Conservation (phyloP, 2,797 vertebrate genomes). For the Phrynocephalus guinanensis region DNA sequence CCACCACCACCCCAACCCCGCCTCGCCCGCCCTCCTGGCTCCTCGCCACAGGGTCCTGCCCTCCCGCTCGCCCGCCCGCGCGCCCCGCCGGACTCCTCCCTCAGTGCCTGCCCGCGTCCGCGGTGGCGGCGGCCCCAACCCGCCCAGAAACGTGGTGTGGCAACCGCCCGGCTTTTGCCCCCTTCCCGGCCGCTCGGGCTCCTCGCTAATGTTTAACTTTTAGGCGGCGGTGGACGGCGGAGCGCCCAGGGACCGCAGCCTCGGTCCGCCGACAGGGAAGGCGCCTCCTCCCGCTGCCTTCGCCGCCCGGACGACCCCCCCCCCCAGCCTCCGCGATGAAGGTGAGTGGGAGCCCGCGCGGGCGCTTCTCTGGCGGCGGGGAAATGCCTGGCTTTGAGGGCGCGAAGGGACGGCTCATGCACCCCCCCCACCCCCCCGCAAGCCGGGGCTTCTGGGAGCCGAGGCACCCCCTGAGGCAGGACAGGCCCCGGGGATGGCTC, state of each 20-base stretch:
- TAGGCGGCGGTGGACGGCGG: neutral
- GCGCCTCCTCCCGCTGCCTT: neutral
- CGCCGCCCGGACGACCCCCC: neutral
- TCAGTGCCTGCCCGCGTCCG: neutral
- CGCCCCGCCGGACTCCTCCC: neutral
- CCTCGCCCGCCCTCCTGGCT: neutral
- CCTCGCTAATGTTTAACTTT: slow-evolving; percentile 18
- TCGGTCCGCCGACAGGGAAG: neutral
- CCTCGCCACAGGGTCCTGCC: neutral
- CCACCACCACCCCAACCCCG: too few relatives aligned
- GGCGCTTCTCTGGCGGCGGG: neutral
- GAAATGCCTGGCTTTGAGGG: too few relatives aligned
- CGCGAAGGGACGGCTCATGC: neutral
- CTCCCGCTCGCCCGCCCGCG: too few relatives aligned
- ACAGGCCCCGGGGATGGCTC: too few relatives aligned
- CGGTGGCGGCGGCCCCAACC: neutral
- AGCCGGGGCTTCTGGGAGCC: too few relatives aligned
- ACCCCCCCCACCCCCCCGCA: too few relatives aligned
- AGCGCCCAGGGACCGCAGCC: neutral
- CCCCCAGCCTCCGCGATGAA: slow-evolving; percentile 56
- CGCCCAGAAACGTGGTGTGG: neutral
- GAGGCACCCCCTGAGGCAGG: too few relatives aligned
- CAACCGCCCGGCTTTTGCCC: neutral
- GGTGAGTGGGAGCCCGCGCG: slow-evolving; percentile 54
- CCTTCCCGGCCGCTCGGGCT: neutral